Percentiles rank a stretch among this genome's conserved stretches.
phyloP scores from a whole-genome alignment of 2,888 invertebrate species.

The Lymantria monacha region DNA sequence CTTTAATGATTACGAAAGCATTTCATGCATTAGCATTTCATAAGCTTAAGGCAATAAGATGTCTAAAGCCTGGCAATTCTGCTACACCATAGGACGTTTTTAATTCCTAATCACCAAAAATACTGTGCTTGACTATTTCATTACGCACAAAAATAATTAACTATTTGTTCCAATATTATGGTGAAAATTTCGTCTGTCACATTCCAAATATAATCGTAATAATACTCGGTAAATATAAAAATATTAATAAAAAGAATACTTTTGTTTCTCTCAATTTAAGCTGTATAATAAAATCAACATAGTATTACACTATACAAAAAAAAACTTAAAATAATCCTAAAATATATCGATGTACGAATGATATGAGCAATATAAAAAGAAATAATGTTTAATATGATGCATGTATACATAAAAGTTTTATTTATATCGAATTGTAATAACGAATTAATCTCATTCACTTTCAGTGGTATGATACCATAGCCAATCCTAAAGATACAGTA shows the following conservation, averaged over 20 bases:
- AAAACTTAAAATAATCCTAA: constrained; percentile 31
- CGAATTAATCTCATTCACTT: constrained; percentile 44
- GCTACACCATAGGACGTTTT: constrained; percentile 4
- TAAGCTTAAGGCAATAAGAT: neutral
- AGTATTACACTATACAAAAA: constrained; percentile 44
- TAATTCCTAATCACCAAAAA: constrained; percentile 18
- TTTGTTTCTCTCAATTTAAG: constrained; percentile 20
- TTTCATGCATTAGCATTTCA: no score
- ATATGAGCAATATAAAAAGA: constrained; percentile 57
- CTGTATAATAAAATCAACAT: constrained; percentile 34
- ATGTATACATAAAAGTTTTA: constrained; percentile 13
- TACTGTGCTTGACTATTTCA: constrained; percentile 12
- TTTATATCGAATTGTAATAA: constrained; percentile 18
- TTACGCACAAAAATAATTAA: neutral
- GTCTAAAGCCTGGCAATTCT: constrained; percentile 19
- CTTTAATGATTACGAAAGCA: neutral
- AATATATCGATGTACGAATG: constrained; percentile 67
- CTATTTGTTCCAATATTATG: neutral
- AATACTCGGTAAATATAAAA: constrained; percentile 13
- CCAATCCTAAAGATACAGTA: constrained; percentile 32
- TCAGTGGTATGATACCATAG: constrained; percentile 36
- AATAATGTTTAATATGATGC: no score
- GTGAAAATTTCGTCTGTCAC: neutral
- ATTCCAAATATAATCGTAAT: neutral
- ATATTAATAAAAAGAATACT: constrained; percentile 17